Base-by-base conservation (phyloP, 2,113 vertebrate species). In the Zosterops hypoxanthus region DNA sequence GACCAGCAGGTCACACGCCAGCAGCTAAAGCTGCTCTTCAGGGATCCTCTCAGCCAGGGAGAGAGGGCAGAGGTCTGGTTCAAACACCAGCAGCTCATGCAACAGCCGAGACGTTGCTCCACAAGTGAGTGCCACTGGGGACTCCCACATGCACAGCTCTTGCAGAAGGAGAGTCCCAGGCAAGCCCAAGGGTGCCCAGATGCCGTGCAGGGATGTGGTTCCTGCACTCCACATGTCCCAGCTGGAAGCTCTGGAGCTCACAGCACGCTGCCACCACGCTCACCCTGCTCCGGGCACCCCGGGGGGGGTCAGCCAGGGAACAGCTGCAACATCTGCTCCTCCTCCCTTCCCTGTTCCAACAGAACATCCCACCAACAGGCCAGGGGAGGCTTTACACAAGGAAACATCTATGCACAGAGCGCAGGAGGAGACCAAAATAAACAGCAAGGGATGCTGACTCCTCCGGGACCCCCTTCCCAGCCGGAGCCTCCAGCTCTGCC, bases 181-280 rank as follows among this genome's bases (percentile, higher is more conserved):
- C 8, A 23, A 46, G 52, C 23, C 22, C n/a, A 34, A 44, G n/a
- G 61, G 25, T 5, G 4, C 72, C 39, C 79, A 39, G 28, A 9
- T 29, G 65, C 31, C 16, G 3, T 0, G 9, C 9, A 52, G 9
- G 50, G 55, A 33, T 26, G n/a, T 16, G 7, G n/a, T 3, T 70
- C 36, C 84, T 34, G 20, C 66, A 34, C 28, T 41, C 56, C 23
- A 2, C 34, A 9, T 21, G 6, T 73, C 41, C 75, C 12, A 1
- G 33, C 20, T 46, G 68, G 41, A 53, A 82, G 34, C 59, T 23
- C 44, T 3, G 8, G 24, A 20, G 14, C 11, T 21, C 26, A 10
- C 13, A 5, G 66, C 36, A 26, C 5, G 0, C 31, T 9, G 10
- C 21, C 72, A 31, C 68, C 3, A 1, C 0, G 0, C 75, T 91